Evolutionary conservation across 2,888 invertebrate species (phyloP).

Genomic region (Tryphoninae sp.): DNA sequence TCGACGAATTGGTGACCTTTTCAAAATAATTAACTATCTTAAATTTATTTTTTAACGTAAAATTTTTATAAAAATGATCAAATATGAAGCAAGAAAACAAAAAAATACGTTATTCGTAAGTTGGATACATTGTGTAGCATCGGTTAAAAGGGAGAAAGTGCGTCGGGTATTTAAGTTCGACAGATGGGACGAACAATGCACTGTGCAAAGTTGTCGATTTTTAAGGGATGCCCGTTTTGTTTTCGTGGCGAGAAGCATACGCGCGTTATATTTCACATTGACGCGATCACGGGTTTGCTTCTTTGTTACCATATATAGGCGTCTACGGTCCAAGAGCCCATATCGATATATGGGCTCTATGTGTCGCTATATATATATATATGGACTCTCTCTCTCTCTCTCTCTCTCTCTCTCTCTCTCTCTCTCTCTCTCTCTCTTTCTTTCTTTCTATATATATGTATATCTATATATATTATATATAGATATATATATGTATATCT

Average conservation of each 20-base stretch:
- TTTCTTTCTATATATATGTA: too few species aligned
- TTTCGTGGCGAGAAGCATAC: constrained; percentile 60
- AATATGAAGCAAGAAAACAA: background rate
- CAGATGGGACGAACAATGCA: constrained; percentile 75
- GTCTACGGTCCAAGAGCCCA: background rate
- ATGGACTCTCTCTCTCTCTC: background rate
- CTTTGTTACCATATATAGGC: background rate
- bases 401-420: too few species aligned
- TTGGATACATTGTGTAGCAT: background rate
- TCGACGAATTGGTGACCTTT: too few species aligned
- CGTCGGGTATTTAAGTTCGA: constrained; percentile 65
- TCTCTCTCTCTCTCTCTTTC: too few species aligned
- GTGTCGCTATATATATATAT: constrained; percentile 1
- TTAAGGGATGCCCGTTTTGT: constrained; percentile 69
- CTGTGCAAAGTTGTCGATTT: constrained; percentile 35
- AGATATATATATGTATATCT: too few species aligned
- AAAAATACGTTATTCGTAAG: background rate
- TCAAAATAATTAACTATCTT: too few species aligned
- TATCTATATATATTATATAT: too few species aligned
- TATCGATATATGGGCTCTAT: background rate
- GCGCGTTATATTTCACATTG: constrained; percentile 68
- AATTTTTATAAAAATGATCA: too few species aligned
- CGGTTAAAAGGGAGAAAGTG: constrained; percentile 7
- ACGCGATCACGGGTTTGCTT: constrained; percentile 67
- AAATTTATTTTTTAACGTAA: too few species aligned